Evolutionary conservation across 2,113 vertebrate genomes (phyloP).

Genomic region (Lichenostomus cassidix): DNA sequence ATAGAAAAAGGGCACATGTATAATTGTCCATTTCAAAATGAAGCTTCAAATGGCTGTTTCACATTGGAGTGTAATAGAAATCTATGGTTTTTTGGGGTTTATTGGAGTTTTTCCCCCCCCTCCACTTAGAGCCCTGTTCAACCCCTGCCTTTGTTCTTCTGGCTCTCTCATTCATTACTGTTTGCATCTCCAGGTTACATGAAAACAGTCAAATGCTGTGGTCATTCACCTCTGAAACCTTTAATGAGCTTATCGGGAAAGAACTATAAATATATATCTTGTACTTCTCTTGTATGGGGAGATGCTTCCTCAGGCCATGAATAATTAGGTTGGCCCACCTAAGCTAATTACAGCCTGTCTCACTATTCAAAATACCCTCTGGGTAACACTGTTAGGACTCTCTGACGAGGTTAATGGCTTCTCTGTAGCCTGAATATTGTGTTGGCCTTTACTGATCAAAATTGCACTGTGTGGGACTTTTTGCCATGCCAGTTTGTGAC

Average conservation of each 20-base stretch:
- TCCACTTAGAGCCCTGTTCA: neutral
- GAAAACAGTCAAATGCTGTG: neutral
- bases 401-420: neutral
- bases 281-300: neutral
- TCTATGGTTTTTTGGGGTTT: neutral
- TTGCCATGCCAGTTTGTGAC: neutral
- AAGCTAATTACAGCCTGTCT: constrained; percentile 8
- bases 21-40: neutral
- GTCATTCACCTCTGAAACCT: constrained; percentile 56
- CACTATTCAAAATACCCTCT: neutral
- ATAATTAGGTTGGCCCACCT: constrained; percentile 26
- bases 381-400: neutral
- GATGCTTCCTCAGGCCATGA: neutral
- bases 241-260: constrained; percentile 51
- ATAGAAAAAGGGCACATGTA: neutral
- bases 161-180: neutral
- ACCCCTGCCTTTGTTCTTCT: neutral
- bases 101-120: accelerated
- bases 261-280: constrained; percentile 43
- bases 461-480: neutral
- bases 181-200: neutral
- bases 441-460: neutral
- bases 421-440: neutral
- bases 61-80: neutral
- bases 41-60: neutral